These are phyloP conservation scores for Trachelus stipa DNA, from an alignment of 2,888 invertebrate genomes.

Conservation along the genomic window DNA sequence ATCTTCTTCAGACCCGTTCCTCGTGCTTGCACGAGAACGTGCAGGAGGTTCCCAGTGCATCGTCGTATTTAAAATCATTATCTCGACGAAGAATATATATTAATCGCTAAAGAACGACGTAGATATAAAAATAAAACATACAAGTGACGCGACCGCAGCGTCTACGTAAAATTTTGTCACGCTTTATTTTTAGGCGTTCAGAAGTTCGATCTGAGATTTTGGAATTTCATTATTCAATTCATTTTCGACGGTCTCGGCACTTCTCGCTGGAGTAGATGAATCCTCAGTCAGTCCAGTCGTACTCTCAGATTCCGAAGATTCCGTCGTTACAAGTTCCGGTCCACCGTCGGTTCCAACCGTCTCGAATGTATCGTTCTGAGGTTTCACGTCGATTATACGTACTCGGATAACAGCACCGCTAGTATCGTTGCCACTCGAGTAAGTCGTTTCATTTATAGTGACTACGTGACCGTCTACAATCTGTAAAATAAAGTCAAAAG, in stretches of 20 bases:
- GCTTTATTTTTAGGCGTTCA: slow-evolving; percentile 45
- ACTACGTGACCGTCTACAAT: slow-evolving; percentile 69
- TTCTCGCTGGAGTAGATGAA: slow-evolving; percentile 44
- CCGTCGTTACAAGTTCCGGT: slow-evolving; percentile 24
- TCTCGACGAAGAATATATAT: neutral
- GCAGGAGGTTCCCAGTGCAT: neutral
- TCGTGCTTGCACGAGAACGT: neutral
- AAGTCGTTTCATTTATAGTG: slow-evolving; percentile 70
- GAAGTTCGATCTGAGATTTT: slow-evolving; percentile 50
- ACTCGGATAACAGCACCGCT: slow-evolving; percentile 65
- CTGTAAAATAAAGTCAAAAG: slow-evolving; percentile 50
- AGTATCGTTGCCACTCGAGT: slow-evolving; percentile 63
- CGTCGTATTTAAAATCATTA: neutral
- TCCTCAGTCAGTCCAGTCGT: slow-evolving; percentile 16
- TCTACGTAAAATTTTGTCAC: neutral
- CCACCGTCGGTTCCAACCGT: slow-evolving; percentile 17
- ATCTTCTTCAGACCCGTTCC: neutral
- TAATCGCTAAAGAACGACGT: neutral
- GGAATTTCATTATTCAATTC: slow-evolving; percentile 61
- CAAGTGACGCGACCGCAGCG: neutral
- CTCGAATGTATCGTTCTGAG: slow-evolving; percentile 49
- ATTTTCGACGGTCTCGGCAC: slow-evolving; percentile 60
- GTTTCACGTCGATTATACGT: slow-evolving; percentile 67
- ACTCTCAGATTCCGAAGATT: slow-evolving; percentile 25
- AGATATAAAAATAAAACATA: neutral